These are phyloP conservation scores for Cavia aperea DNA, from an alignment of 2,113 vertebrate species.

Conservation along the genomic window DNA sequence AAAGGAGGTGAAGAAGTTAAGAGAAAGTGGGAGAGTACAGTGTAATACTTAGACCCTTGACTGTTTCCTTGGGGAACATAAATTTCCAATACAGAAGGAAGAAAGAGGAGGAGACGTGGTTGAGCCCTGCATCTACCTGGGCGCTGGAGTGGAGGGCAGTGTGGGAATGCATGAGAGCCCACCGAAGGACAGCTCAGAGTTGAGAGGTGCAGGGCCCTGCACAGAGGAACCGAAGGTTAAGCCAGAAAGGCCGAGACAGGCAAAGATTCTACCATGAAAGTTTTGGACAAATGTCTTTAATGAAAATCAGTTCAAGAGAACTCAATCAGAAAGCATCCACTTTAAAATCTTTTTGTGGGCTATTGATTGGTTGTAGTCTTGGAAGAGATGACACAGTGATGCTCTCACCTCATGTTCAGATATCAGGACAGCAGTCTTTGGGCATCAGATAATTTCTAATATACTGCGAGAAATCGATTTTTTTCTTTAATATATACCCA, in stretches of 20 bases:
- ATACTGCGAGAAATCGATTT: not conserved
- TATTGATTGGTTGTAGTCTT: not conserved
- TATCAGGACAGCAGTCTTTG: not conserved
- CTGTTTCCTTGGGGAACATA: not conserved
- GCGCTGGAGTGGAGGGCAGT: not conserved
- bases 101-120: not conserved
- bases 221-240: not conserved
- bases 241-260: not conserved
- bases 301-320: not conserved
- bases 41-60: not conserved
- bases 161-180: not conserved
- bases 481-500: not conserved
- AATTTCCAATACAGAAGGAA: not conserved
- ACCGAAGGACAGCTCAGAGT: not conserved
- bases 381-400: not conserved
- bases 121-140: not conserved
- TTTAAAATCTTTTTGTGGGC: not conserved
- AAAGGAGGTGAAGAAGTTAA: not conserved
- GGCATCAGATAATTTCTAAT: not conserved
- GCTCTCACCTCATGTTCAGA: not conserved
- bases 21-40: not conserved
- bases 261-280: not conserved
- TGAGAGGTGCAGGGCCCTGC: not conserved
- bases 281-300: not conserved
- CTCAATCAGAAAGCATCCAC: not conserved